Base-by-base conservation (phyloP, 2,797 vertebrate species). In the Lemur catta region DNA sequence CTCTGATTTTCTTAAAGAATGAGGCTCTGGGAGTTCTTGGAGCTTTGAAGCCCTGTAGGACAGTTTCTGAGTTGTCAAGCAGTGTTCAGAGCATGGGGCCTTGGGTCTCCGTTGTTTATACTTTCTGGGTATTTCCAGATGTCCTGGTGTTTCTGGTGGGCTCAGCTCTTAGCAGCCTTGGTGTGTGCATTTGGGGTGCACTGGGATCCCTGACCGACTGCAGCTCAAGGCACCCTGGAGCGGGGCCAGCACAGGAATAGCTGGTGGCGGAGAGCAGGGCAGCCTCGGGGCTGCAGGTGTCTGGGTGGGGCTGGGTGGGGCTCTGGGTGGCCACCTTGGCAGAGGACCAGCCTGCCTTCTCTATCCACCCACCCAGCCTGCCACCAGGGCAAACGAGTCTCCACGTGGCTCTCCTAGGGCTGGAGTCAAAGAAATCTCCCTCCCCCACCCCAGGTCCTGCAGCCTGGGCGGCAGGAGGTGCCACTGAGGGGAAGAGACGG, bases 1-100 rank as follows among this genome's bases (percentile, higher is more conserved):
- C 82, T 95, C 82, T 80, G 81, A 76, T 52, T 80, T 97, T 90
- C 89, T 91, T 87, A 95, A 82, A 96, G 84, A 65, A 48, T 9
- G 69, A 96, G 82, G 55, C 7, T 78, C 79, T 76, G 30, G 12
- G 86, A 55, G 28, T 97, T 95, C 88, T 72, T 41, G 28, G 63
- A 97, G 50, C 24, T 33, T 76, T 28, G 57, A 59, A 59, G 61
- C 22, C 6, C 26, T 69, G 20, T 22, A 7, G 33, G 55, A 82
- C 41, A 28, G 57, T 41, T 81, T 82, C 71, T 63, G 28, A 38
- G 33, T 11, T 67, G 43, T 24, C 35, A 82, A 84, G 52, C 65
- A 84, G 50, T 85, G 57, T 87, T 71, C 30, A 52, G 86, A 69
- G 72, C 52, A n/a, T 11, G 13, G n/a, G 9, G 30, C 24, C n/a